Conservation (phyloP, 2,888 invertebrate genomes). For the Fragum fragum region DNA sequence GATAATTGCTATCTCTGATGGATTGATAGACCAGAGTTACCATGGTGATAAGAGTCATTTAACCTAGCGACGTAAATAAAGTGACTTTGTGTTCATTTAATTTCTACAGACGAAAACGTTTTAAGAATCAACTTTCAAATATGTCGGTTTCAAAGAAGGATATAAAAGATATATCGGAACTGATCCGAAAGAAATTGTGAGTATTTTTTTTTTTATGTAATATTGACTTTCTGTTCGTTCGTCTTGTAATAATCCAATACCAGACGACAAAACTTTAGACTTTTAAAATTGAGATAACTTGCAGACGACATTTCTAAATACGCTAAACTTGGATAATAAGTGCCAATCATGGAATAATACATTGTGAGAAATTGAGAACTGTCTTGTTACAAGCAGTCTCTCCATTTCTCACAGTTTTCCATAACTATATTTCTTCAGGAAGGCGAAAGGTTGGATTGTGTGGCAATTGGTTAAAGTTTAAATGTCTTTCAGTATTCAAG, state of each 20-base stretch:
- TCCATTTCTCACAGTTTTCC: conserved; percentile 20
- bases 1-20: neutral
- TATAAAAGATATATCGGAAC: conserved; percentile 61
- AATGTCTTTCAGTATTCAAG: no score
- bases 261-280: neutral
- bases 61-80: neutral
- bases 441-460: no score
- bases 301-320: neutral
- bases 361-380: conserved; percentile 7
- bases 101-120: no score
- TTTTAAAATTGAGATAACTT: neutral
- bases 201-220: conserved; percentile 18
- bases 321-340: neutral
- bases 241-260: no score
- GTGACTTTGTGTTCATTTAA: neutral
- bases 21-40: neutral
- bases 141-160: conserved; percentile 64
- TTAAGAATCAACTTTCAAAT: neutral
- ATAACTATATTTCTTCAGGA: no score
- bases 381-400: conserved; percentile 12
- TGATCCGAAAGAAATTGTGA: conserved; percentile 66
- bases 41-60: neutral
- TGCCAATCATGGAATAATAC: neutral
- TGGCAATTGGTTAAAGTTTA: no score
- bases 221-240: no score